Conservation (phyloP, 2,797 vertebrate species). For the Acanthornis magna region DNA sequence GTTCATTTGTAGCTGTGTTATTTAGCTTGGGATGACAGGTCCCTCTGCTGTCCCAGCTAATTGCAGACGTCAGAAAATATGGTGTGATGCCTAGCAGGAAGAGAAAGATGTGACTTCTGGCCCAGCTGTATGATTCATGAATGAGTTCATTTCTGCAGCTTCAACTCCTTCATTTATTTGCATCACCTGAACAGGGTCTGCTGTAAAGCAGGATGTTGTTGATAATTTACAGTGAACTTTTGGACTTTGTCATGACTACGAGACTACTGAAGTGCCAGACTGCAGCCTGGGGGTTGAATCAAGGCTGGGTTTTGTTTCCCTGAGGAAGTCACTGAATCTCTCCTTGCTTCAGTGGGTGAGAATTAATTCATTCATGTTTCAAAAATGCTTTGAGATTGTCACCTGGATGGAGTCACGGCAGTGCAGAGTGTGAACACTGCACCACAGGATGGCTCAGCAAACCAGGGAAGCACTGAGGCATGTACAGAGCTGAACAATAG, state of each 20-base stretch:
- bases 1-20: background rate
- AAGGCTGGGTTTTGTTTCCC: background rate
- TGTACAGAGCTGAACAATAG: background rate
- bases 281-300: background rate
- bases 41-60: background rate
- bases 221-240: background rate
- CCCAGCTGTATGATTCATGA: background rate
- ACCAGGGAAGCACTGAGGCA: background rate
- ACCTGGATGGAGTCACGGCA: background rate
- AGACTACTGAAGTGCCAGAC: background rate
- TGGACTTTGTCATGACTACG: background rate
- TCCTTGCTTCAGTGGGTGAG: background rate
- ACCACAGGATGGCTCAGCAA: background rate
- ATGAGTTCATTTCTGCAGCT: background rate
- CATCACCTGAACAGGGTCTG: background rate
- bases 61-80: background rate
- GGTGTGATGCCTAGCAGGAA: background rate
- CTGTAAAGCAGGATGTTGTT: background rate
- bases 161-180: background rate
- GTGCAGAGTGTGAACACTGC: background rate
- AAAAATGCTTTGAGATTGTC: background rate
- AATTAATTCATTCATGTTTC: background rate
- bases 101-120: background rate
- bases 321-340: background rate
- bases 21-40: background rate